A percentile compares a stretch with the other conserved stretches of the same genome.
Evolutionary conservation across 2,797 vertebrate species (phyloP).

Genomic region (Coluber constrictor): DNA sequence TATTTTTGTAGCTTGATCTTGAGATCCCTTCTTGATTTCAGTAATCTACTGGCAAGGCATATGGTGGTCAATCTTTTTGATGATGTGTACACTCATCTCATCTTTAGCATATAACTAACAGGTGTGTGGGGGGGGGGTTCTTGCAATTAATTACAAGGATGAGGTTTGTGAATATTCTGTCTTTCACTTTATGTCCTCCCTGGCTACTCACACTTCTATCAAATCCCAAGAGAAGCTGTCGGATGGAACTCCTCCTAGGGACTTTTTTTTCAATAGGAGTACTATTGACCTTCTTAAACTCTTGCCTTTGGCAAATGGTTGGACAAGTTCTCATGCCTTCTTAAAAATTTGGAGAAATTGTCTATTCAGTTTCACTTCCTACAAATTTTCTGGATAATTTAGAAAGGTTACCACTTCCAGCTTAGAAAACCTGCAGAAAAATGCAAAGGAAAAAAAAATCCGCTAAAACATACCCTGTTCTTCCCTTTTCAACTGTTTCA

Average conservation of each 20-base stretch:
- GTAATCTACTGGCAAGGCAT: too few species aligned
- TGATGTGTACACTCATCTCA: too few species aligned
- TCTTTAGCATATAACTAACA: background rate
- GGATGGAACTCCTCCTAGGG: background rate
- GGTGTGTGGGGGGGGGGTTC: too few species aligned
- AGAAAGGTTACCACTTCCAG: background rate
- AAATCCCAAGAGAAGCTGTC: background rate
- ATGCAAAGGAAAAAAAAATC: constrained; percentile 14
- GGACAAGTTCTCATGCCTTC: background rate
- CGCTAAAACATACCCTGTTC: constrained; percentile 26
- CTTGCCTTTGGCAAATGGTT: background rate
- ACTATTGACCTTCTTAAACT: background rate
- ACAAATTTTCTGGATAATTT: background rate
- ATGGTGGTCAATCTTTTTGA: too few species aligned
- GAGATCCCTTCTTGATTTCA: too few species aligned
- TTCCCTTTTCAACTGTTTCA: background rate
- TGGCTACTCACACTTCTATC: background rate
- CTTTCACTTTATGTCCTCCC: background rate
- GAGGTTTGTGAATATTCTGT: background rate
- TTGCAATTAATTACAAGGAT: background rate
- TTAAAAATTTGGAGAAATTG: background rate
- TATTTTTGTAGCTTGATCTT: too few species aligned
- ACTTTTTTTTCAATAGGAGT: background rate
- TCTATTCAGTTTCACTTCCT: background rate
- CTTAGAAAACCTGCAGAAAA: constrained; percentile 5